These are phyloP conservation scores for Haliclystus octoradiatus DNA, from an alignment of 30 jellyfish, hydroid and myxozoan species.

Conservation along the genomic window DNA sequence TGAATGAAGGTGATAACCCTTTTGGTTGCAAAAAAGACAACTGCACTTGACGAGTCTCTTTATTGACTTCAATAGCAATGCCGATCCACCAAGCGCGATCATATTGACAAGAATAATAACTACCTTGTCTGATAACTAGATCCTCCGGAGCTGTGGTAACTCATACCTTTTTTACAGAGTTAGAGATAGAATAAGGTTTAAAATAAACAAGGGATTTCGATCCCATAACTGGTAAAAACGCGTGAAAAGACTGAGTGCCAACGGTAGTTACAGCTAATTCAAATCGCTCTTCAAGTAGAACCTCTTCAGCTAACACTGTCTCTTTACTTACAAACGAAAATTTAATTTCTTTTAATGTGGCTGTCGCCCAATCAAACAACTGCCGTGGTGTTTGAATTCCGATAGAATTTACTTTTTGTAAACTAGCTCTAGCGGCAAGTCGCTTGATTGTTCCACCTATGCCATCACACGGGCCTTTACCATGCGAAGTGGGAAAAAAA, in stretches of 20 bases:
- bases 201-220: not conserved
- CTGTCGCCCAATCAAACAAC: not conserved
- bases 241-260: not conserved
- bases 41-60: not conserved
- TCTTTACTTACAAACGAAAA: not conserved
- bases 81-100: conserved; percentile 15
- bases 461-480: conserved; percentile 66
- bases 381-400: not conserved
- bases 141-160: not conserved
- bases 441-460: conserved; percentile 47
- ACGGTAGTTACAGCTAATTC: not conserved
- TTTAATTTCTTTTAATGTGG: too few species aligned
- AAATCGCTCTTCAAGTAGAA: not conserved
- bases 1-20: conserved; percentile 5
- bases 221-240: not conserved
- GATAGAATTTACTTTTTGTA: not conserved
- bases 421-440: conserved; percentile 23
- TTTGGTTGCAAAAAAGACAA: conserved; percentile 1
- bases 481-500: conserved; percentile 49
- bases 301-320: not conserved
- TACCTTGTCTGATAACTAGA: not conserved
- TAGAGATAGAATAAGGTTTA: conserved; percentile 1
- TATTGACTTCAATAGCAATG: not conserved
- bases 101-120: conserved; percentile 8
- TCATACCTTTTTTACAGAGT: not conserved